Evolutionary conservation across 2,113 vertebrate genomes (phyloP).

Genomic region (Halcyon malimbica): DNA sequence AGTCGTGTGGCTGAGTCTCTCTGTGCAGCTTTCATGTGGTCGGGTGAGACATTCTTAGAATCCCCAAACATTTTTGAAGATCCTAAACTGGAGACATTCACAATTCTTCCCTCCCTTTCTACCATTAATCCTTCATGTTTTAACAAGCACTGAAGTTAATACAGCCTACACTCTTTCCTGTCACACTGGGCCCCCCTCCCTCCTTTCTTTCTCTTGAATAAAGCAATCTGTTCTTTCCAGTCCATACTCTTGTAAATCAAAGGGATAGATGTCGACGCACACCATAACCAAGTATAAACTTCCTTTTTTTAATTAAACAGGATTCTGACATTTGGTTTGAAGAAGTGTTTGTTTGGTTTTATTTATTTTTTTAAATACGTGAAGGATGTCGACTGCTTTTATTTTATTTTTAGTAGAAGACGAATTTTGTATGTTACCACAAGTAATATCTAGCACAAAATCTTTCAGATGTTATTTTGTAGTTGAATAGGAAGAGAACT

Average conservation of each 20-base stretch:
- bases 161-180: conserved; percentile 74
- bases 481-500: neutral
- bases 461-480: neutral
- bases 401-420: conserved; percentile 62
- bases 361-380: conserved; percentile 15
- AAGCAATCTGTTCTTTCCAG: conserved; percentile 69
- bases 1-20: conserved; percentile 76
- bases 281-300: conserved; percentile 67
- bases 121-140: conserved; percentile 79
- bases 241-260: conserved; percentile 70
- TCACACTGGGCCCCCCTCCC: conserved; percentile 52
- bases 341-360: conserved; percentile 50
- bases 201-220: conserved; percentile 67
- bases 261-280: conserved; percentile 63
- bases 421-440: neutral
- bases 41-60: conserved; percentile 75
- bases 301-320: conserved; percentile 74
- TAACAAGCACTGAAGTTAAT: conserved; percentile 77
- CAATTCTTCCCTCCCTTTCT: conserved; percentile 75
- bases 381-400: conserved; percentile 53
- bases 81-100: conserved; percentile 79
- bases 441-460: conserved; percentile 5
- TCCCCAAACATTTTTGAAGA: conserved; percentile 80
- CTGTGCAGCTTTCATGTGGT: conserved; percentile 79
- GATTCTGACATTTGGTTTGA: conserved; percentile 68